Evolutionary conservation across 2,113 vertebrate genomes (phyloP).

Genomic region (Phylloscopus whistleri): DNA sequence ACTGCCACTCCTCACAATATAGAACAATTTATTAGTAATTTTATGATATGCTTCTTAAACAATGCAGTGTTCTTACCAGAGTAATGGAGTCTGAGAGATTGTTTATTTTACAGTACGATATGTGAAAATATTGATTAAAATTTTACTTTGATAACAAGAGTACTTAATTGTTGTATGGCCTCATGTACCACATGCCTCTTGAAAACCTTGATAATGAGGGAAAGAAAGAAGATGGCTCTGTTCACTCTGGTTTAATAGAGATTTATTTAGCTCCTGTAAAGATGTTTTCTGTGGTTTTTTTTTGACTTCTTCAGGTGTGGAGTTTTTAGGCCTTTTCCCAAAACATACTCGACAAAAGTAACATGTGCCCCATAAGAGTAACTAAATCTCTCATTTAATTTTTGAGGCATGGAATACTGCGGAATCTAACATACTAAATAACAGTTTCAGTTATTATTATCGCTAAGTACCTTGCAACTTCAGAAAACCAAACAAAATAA

Average conservation of each 20-base stretch:
- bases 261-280: background rate
- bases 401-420: background rate
- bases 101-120: background rate
- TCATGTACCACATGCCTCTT: background rate
- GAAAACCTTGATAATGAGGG: background rate
- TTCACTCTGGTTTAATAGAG: background rate
- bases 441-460: background rate
- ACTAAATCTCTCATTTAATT: background rate
- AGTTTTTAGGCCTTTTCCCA: background rate
- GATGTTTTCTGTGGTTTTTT: background rate
- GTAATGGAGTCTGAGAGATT: background rate
- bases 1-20: background rate
- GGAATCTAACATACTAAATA: background rate
- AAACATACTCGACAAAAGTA: background rate
- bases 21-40: background rate
- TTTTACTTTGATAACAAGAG: background rate
- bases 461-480: background rate
- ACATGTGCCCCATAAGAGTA: rapidly evolving
- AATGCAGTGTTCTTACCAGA: background rate
- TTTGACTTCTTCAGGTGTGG: background rate
- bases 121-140: background rate
- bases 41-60: background rate
- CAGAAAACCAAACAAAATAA: background rate
- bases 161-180: background rate
- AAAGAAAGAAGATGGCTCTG: background rate